Conservation (phyloP, 2,113 vertebrate species). For the Megaceryle torquata region DNA sequence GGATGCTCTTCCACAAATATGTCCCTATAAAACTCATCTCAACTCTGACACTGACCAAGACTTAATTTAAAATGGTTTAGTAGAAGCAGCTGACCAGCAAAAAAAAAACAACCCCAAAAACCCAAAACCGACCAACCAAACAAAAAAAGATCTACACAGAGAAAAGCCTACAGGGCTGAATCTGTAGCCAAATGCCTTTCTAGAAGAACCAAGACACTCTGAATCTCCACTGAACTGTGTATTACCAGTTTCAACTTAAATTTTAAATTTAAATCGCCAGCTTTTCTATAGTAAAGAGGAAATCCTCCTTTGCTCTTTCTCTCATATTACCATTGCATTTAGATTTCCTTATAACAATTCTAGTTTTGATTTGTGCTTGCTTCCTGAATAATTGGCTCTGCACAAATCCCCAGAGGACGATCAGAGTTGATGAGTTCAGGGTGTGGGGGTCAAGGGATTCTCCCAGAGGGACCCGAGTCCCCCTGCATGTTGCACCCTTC, state of each 20-base stretch:
- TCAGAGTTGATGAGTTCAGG: not conserved
- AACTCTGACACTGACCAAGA: conserved; percentile 30
- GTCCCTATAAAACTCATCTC: conserved; percentile 28
- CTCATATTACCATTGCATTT: not conserved
- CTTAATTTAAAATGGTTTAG: conserved; percentile 39
- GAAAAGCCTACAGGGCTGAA: not conserved
- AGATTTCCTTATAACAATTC: conserved; percentile 5
- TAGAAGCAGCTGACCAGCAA: conserved; percentile 20
- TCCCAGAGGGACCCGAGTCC: not conserved
- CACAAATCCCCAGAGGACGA: not conserved
- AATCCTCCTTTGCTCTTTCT: not conserved
- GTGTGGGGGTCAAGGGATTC: not conserved
- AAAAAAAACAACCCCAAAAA: no score
- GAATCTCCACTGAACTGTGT: not conserved
- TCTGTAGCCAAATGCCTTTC: not conserved
- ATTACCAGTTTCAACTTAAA: not conserved
- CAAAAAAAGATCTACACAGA: not conserved
- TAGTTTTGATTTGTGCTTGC: not conserved
- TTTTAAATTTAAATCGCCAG: not conserved
- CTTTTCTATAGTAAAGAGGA: not conserved
- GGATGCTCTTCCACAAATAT: conserved; percentile 32
- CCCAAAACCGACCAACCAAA: no score
- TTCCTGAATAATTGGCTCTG: not conserved
- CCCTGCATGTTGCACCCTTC: accelerated
- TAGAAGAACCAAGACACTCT: not conserved